Conservation (phyloP, 2,888 invertebrate species). For the Myopa testacea region DNA sequence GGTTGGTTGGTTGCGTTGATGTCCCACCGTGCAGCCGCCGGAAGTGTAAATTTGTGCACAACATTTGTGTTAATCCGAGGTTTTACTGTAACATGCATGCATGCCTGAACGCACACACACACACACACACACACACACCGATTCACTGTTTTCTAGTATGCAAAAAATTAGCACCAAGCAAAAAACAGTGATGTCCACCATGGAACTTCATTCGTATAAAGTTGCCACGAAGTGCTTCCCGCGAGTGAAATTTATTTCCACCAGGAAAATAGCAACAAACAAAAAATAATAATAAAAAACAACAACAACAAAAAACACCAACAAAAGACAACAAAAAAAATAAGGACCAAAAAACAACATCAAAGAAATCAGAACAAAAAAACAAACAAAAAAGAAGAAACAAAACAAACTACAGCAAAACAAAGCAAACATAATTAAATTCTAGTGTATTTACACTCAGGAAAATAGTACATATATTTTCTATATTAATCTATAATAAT, state of each 20-base stretch:
- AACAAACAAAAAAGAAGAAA: too few relatives aligned
- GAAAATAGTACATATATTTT: too few relatives aligned
- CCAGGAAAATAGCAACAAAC: background rate
- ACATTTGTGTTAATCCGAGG: constrained; percentile 38
- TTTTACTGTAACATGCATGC: constrained; percentile 34
- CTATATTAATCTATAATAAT: too few relatives aligned
- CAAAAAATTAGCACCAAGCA: background rate
- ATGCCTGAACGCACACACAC: constrained; percentile 1
- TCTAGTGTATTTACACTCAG: too few relatives aligned
- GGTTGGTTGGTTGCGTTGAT: background rate
- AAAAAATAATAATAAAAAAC: too few relatives aligned
- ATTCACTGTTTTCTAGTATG: background rate
- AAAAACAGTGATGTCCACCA: background rate
- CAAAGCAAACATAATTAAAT: too few relatives aligned
- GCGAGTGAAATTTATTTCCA: background rate
- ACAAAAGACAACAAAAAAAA: too few relatives aligned
- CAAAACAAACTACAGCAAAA: too few relatives aligned
- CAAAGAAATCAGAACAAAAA: too few relatives aligned
- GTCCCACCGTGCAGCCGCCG: constrained; percentile 25
- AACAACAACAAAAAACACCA: too few relatives aligned
- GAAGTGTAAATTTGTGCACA: constrained; percentile 39
- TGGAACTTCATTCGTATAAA: background rate
- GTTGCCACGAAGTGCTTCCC: background rate
- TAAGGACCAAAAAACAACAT: too few relatives aligned
- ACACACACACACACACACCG: constrained; percentile 26